phyloP scores from a whole-genome alignment of 2,888 invertebrate genomes.

The Heliconius charithonia region DNA sequence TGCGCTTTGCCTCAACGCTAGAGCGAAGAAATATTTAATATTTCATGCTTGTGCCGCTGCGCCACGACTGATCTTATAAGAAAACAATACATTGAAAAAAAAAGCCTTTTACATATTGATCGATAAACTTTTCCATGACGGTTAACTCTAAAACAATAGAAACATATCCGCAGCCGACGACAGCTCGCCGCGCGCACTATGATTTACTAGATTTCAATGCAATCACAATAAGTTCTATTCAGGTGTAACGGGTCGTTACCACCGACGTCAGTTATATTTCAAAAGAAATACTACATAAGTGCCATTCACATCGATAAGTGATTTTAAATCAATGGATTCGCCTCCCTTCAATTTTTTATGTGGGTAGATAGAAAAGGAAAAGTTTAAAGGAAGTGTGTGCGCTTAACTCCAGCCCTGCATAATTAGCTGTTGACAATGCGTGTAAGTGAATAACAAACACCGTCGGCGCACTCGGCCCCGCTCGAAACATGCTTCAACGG shows the following conservation, averaged over 20 bases:
- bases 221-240: slow-evolving; percentile 44
- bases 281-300: slow-evolving; percentile 45
- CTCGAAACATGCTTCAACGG: slow-evolving; percentile 43
- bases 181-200: slow-evolving; percentile 35
- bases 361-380: slow-evolving; percentile 40
- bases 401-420: slow-evolving; percentile 48
- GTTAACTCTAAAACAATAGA: slow-evolving; percentile 40
- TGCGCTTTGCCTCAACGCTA: too few species aligned
- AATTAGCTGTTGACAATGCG: slow-evolving; percentile 52
- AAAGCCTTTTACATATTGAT: background rate
- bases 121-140: slow-evolving; percentile 32
- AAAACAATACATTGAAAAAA: background rate
- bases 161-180: slow-evolving; percentile 35
- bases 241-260: slow-evolving; percentile 44
- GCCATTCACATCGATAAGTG: slow-evolving; percentile 43
- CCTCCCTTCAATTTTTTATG: slow-evolving; percentile 42
- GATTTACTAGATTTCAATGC: slow-evolving; percentile 47
- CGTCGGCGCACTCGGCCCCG: slow-evolving; percentile 44
- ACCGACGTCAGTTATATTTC: slow-evolving; percentile 43
- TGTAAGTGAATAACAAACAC: slow-evolving; percentile 53
- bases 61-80: background rate
- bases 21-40: too few species aligned
- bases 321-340: slow-evolving; percentile 46
- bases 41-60: too few species aligned
- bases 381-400: slow-evolving; percentile 49